Conservation (phyloP, 2,888 invertebrate genomes). For the Cyaniris semiargus region DNA sequence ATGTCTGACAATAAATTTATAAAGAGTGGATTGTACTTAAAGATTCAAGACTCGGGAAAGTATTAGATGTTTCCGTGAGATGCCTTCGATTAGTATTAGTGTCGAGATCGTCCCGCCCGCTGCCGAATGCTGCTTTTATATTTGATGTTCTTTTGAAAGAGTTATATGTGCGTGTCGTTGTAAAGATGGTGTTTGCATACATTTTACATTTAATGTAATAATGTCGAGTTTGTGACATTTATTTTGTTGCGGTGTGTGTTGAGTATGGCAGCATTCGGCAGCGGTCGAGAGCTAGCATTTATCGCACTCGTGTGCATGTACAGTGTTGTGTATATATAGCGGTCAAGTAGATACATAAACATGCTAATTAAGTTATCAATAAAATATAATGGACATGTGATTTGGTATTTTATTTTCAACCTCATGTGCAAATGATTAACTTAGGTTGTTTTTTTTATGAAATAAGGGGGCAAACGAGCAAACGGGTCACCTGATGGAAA, state of each 20-base stretch:
- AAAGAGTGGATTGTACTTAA: slow-evolving; percentile 64
- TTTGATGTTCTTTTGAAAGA: neutral
- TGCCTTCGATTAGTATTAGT: slow-evolving; percentile 71
- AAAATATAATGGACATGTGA: slow-evolving; percentile 71
- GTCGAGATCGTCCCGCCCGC: slow-evolving; percentile 47
- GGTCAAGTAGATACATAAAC: slow-evolving; percentile 57
- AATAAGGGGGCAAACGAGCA: no score
- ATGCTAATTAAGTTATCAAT: slow-evolving; percentile 70
- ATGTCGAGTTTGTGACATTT: neutral
- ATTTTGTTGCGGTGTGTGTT: neutral
- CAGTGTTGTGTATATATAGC: slow-evolving; percentile 76
- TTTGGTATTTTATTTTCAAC: slow-evolving; percentile 13
- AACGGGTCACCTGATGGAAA: no score
- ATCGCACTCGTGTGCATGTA: slow-evolving; percentile 60
- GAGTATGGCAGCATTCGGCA: slow-evolving; percentile 35
- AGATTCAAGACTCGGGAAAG: slow-evolving; percentile 64
- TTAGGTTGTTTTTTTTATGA: no score
- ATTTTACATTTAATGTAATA: neutral
- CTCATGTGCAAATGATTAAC: neutral
- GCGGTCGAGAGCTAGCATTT: slow-evolving; percentile 64
- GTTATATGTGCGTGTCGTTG: neutral
- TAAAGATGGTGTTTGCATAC: neutral
- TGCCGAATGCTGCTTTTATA: neutral
- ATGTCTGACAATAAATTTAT: slow-evolving; percentile 65
- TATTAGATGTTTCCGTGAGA: slow-evolving; percentile 60